Evolutionary conservation across 2,888 invertebrate genomes (phyloP), one percentile per base, ranked within the genome.

Genomic region (Tanypteryx hageni): DNA sequence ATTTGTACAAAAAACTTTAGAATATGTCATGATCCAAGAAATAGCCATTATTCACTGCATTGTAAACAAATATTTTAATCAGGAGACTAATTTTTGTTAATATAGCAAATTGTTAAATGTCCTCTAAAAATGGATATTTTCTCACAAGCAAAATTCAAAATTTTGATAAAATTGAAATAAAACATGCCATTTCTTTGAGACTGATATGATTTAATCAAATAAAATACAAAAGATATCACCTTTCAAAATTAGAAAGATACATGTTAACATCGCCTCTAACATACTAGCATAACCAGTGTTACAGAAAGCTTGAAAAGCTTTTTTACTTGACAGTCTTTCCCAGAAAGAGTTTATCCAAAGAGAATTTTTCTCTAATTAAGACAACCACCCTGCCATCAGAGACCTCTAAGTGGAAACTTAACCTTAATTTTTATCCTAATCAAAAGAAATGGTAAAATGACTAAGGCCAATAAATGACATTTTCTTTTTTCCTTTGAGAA

Each of bases 301-400:
- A 76, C 27, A 13, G 27, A 76, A 76, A 76, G 76, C 76, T 76
- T 76, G 76, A 76, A 76, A 76, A 76, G 76, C 76, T 76, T 76
- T 76, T 76, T 76, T 27, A 76, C 27, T 22, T 27, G 27, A 76
- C 76, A 76, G 27, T 76, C 76, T 76, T 76, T 76, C 76, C 76
- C 76, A 76, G 76, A 76, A 76, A 76, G 76, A 76, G 76, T 76
- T 76, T 76, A 76, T 76, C 27, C 76, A 76, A 76, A 76, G 76
- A 76, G 76, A 76, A 76, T 76, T 27, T 22, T 76, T 76, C 68
- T 68, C 76, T 76, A 76, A 76, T 76, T 27, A 76, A 76, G n/a
- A n/a, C 22, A 76, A 76, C 27, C 1, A 76, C 76, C 76, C 27
- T 76, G 76, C 76, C 76, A 76, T 76, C 22, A 76, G 13, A 68